phyloP scores from a whole-genome alignment of 2,113 vertebrate species.

The Gambusia holbrooki region DNA sequence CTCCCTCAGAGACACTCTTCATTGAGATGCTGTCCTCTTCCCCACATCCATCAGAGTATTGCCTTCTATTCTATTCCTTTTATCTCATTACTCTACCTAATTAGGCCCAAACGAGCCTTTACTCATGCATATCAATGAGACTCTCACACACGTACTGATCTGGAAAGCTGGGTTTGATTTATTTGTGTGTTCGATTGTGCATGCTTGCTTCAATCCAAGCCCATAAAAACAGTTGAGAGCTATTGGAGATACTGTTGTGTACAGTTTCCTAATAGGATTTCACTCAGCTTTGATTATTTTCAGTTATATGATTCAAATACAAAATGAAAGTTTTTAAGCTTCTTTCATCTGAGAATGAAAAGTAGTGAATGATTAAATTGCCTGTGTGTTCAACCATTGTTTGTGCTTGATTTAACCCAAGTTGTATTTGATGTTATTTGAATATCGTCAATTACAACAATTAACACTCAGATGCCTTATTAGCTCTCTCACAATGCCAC shows the following conservation, averaged over 20 bases:
- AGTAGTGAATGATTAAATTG: too few species aligned
- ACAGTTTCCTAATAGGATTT: not conserved
- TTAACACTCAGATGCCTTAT: too few species aligned
- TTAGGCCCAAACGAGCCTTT: constrained; percentile 69
- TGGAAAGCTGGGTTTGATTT: constrained; percentile 33
- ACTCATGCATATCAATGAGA: constrained; percentile 61
- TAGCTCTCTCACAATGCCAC: not conserved
- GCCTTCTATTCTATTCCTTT: constrained; percentile 62
- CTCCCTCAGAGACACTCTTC: constrained; percentile 52
- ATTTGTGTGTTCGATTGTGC: constrained; percentile 15
- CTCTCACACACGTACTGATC: constrained; percentile 22
- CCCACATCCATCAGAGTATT: constrained; percentile 63
- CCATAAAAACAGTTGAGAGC: not conserved
- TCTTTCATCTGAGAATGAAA: not conserved
- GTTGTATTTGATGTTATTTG: too few species aligned
- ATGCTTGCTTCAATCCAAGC: not conserved
- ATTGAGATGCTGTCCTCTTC: constrained; percentile 66
- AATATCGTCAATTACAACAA: too few species aligned
- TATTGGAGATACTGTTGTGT: not conserved
- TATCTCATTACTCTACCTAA: constrained; percentile 75
- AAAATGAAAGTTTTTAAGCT: not conserved
- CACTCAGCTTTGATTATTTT: not conserved
- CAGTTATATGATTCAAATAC: not conserved
- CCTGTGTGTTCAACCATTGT: too few species aligned
- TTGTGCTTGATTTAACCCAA: too few species aligned